Evolutionary conservation across 2,888 invertebrate genomes (phyloP), one percentile per base, ranked within the genome.

Genomic region (Drosophila sordidula): DNA sequence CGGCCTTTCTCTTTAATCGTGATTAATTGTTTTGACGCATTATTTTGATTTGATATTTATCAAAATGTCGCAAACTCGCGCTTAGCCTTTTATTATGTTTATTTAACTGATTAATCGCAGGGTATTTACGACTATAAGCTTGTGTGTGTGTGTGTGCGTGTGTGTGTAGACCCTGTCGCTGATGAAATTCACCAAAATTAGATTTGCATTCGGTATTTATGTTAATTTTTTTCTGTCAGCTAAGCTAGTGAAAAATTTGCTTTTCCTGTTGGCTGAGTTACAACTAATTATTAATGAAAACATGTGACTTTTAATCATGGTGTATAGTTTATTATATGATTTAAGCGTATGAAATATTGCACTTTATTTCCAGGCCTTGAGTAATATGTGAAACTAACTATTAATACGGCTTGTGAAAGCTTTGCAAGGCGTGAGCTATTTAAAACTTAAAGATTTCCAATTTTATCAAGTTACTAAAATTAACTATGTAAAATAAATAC

Each of bases 11-110:
- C 49, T 54, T 80, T 88, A 86, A 86, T 86, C 87, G 89, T 86
- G 86, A 86, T 86, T 87, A 89, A 88, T 86, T 88, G 74, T 71
- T 81, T 78, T 79, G 68, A 79, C 85, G 89, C 89, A 80, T 89
- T 86, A 88, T 89, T 89, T 86, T 86, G 81, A 86, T 88, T 87
- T 80, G 80, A 75, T 79, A 84, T 89, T 84, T 80, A 84, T 87
- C 82, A 90, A 89, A 89, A 70, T 89, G 90, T 90, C 90, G 85
- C 84, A 80, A 81, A 78, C 64, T 70, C 41, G 55, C 73, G 78
- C 66, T 83, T 80, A 75, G 80, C 77, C 71, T 88, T 86, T 85
- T 85, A 83, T 88, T 83, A 87, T 83, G 84, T 78, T 83, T 88
- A 71, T 78, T 76, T 76, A 86, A 78, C 78, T 85, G 86, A 88